These are phyloP conservation scores for Mus pahari DNA, from an alignment of 2,113 vertebrate genomes.

Conservation along the genomic window DNA sequence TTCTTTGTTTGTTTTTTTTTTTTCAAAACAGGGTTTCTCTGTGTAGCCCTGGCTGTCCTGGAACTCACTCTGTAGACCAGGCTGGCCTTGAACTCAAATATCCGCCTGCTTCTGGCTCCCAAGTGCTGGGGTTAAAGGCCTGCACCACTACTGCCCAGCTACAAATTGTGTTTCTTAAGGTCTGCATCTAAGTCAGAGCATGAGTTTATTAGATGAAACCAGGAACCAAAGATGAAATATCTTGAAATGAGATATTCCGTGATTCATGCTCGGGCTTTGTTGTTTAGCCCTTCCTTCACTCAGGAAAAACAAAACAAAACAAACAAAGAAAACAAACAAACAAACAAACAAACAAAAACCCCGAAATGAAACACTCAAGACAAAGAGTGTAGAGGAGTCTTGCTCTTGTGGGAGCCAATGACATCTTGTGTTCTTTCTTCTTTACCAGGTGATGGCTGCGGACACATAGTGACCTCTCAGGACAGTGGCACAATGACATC, in stretches of 20 bases:
- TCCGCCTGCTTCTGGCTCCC: too few species aligned
- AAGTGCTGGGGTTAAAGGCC: too few species aligned
- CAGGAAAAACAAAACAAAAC: not conserved
- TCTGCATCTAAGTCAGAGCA: not conserved
- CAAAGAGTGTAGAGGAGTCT: not conserved
- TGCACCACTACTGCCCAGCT: too few species aligned
- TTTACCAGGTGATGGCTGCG: slow-evolving; percentile 90
- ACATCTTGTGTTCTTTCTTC: not conserved
- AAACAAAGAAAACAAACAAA: not conserved
- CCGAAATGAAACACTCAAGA: not conserved
- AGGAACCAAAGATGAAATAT: not conserved
- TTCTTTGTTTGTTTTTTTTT: not conserved
- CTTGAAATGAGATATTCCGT: not conserved
- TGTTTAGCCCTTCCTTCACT: slow-evolving; percentile 7
- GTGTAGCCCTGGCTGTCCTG: too few species aligned
- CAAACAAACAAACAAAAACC: not conserved
- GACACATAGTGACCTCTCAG: slow-evolving; percentile 88
- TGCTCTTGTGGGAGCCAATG: not conserved
- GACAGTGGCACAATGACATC: slow-evolving; percentile 91
- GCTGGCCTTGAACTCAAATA: too few species aligned
- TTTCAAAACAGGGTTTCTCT: too few species aligned
- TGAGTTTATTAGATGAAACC: not conserved
- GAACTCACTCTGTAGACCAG: too few species aligned
- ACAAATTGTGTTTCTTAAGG: not conserved
- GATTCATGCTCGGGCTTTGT: not conserved